Conservation (phyloP, 2,113 vertebrate genomes). For the Notothenia coriiceps region DNA sequence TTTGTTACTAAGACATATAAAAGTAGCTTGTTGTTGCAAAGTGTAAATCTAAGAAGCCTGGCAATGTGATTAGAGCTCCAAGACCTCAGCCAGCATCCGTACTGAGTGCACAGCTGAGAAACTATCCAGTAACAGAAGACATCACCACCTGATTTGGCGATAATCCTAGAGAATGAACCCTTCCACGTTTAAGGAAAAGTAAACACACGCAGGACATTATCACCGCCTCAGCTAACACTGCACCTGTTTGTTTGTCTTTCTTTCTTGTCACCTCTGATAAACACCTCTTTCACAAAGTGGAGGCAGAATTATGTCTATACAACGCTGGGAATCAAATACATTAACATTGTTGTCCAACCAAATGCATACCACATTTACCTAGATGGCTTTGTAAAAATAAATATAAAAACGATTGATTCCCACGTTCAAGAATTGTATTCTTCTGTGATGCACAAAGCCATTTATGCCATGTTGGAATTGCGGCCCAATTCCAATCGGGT, state of each 20-base stretch:
- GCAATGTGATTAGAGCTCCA: conserved; percentile 18
- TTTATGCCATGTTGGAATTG: too few species aligned
- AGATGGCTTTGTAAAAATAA: neutral
- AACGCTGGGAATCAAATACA: neutral
- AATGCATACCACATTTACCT: conserved; percentile 1
- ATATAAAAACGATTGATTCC: neutral
- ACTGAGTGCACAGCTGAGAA: conserved; percentile 27
- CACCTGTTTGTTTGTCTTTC: neutral
- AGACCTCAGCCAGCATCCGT: neutral
- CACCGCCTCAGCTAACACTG: neutral
- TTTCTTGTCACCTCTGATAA: neutral
- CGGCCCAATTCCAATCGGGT: too few species aligned
- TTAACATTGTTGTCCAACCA: neutral
- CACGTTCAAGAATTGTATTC: neutral
- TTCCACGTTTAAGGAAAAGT: neutral
- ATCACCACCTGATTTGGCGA: neutral
- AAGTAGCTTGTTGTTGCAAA: too few species aligned
- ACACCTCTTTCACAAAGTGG: neutral
- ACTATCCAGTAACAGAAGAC: neutral
- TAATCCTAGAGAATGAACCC: neutral
- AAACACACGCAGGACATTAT: neutral
- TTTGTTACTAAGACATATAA: neutral
- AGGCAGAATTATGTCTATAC: neutral
- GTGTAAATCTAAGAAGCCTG: neutral
- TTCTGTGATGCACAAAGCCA: neutral